phyloP scores from a whole-genome alignment of 2,113 vertebrate species.

The Odocoileus hemionus region DNA sequence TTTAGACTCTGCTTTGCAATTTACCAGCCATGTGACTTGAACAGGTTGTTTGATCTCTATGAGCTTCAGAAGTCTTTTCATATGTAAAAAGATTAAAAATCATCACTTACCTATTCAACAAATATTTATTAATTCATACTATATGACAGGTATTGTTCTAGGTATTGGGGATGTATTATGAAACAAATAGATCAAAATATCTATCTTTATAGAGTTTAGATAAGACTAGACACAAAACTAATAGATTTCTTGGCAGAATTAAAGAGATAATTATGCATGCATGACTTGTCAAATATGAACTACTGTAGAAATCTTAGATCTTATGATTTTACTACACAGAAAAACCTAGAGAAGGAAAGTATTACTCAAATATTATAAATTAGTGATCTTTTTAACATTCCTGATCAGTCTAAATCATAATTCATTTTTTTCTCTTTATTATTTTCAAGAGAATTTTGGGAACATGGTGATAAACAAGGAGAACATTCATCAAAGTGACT shows the following conservation, averaged over 20 bases:
- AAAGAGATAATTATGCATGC: neutral
- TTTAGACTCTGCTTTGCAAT: neutral
- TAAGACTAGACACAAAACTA: neutral
- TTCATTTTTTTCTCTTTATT: neutral
- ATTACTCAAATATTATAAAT: neutral
- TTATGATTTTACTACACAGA: neutral
- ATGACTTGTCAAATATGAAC: neutral
- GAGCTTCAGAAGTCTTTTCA: neutral
- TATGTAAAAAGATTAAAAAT: neutral
- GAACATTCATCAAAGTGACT: slow-evolving; percentile 33
- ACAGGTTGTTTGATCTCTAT: neutral
- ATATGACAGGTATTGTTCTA: neutral
- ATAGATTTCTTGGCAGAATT: neutral
- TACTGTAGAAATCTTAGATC: neutral
- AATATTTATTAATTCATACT: neutral
- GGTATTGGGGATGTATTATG: neutral
- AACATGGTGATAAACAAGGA: slow-evolving; percentile 7
- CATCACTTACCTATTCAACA: neutral
- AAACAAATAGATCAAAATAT: neutral
- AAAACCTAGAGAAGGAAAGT: neutral
- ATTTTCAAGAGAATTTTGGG: slow-evolving; percentile 37
- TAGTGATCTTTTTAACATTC: neutral
- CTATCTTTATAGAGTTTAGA: neutral
- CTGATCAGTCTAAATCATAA: neutral
- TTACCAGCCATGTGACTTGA: neutral